Percentiles rank a stretch among this genome's conserved stretches.
Conservation (phyloP, 1,140 invertebrate species). For the Holotrichia oblita region DNA sequence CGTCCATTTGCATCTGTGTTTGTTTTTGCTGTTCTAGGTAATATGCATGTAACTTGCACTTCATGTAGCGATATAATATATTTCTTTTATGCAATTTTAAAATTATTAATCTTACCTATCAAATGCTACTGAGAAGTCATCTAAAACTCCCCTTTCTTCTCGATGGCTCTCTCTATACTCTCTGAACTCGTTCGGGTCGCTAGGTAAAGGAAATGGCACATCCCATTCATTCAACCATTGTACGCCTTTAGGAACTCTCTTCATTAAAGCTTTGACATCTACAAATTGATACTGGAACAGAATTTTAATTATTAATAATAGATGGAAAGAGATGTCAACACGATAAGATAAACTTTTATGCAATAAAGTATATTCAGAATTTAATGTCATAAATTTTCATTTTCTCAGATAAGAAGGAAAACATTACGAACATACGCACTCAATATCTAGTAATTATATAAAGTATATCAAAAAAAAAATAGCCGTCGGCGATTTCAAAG, state of each 20-base stretch:
- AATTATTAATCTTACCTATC: background rate
- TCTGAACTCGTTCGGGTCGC: constrained; percentile 43
- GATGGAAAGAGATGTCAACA: background rate
- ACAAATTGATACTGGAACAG: constrained; percentile 8
- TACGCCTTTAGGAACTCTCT: constrained; percentile 51
- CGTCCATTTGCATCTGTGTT: too few relatives aligned
- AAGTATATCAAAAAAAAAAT: too few relatives aligned
- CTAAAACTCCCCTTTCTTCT: constrained; percentile 46
- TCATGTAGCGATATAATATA: too few relatives aligned
- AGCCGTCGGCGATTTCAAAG: too few relatives aligned
- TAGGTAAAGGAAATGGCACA: constrained; percentile 52
- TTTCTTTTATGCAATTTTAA: too few relatives aligned
- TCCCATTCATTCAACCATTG: constrained; percentile 52
- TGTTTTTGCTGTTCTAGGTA: too few relatives aligned
- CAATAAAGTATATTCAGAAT: background rate
- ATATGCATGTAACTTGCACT: too few relatives aligned
- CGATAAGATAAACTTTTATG: background rate
- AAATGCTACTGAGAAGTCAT: background rate
- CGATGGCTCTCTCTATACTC: constrained; percentile 37
- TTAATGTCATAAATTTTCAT: background rate
- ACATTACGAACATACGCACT: too few relatives aligned
- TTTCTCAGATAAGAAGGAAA: too few relatives aligned
- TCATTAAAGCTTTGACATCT: constrained; percentile 47
- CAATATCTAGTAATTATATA: too few relatives aligned
- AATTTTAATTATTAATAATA: background rate